Percentiles rank a stretch among this genome's conserved stretches.
phyloP scores from a whole-genome alignment of 1,140 invertebrate genomes.

The Caerostris darwini region DNA sequence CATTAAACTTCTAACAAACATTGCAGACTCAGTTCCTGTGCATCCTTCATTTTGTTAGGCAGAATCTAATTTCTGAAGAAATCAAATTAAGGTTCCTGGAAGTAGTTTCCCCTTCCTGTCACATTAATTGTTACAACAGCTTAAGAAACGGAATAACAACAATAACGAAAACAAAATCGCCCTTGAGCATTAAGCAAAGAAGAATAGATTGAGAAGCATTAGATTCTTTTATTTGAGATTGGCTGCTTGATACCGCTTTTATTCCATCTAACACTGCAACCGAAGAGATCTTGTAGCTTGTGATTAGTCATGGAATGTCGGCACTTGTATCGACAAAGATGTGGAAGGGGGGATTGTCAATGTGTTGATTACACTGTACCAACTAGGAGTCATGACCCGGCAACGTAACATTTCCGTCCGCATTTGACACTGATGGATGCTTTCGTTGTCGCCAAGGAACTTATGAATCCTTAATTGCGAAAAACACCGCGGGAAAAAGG shows the following conservation, averaged over 20 bases:
- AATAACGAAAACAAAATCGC: neutral
- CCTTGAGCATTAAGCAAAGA: conserved; percentile 35
- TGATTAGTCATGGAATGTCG: conserved; percentile 60
- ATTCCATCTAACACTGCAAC: conserved; percentile 40
- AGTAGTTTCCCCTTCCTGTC: conserved; percentile 20
- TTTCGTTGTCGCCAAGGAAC: conserved; percentile 26
- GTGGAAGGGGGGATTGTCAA: neutral
- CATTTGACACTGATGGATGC: conserved; percentile 55
- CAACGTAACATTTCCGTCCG: conserved; percentile 40
- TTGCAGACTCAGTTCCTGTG: neutral
- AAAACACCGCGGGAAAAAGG: conserved; percentile 33
- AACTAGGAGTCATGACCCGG: conserved; percentile 37
- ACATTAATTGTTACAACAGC: conserved; percentile 51
- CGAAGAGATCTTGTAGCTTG: conserved; percentile 11
- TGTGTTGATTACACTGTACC: conserved; percentile 40
- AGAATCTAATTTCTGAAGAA: conserved; percentile 19
- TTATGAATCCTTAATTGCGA: conserved; percentile 58
- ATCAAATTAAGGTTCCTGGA: conserved; percentile 18
- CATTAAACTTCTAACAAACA: neutral
- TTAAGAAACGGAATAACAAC: conserved; percentile 1
- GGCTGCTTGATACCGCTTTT: conserved; percentile 30
- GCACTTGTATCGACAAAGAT: conserved; percentile 43
- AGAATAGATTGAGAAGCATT: conserved; percentile 57
- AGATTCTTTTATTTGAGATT: conserved; percentile 45
- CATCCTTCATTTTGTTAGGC: neutral